Base-by-base conservation (phyloP, 2,113 vertebrate genomes). In the Nothoprocta pentlandii region DNA sequence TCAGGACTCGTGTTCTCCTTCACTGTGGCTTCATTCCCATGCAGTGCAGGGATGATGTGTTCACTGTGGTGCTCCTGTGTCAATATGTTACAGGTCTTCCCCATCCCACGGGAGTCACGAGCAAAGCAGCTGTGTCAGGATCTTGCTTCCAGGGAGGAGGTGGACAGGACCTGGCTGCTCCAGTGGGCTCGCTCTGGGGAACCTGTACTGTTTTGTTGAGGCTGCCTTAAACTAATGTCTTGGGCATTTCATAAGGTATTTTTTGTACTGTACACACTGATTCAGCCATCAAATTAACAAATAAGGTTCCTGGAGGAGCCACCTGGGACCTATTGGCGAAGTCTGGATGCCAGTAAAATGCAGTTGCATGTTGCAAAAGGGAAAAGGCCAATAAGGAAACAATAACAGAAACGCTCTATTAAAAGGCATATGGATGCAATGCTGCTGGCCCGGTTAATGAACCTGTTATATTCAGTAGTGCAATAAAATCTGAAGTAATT, bases 401-500 rank as follows among this genome's bases (percentile, higher is more conserved):
- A 93, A 93, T 96, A 97, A 96, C 91, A 96, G 89, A 96, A 93
- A 90, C 93, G 76, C 76, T 94, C 94, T 93, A 76, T 92, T 97
- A 94, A 96, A 92, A 91, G 91, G 94, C 95, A 94, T 95, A 93
- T 94, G 95, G 95, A 89, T 90, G 73, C 89, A 89, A 94, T 81
- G 89, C 78, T 97, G 84, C 85, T 82, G 89, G 88, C 88, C 87
- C 85, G 73, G 84, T 93, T 94, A 94, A 95, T 82, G 88, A 96
- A 97, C 95, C 90, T 94, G 89, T 82, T 94, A 30, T 44, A 93
- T 93, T 94, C 95, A 91, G 92, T 87, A 92, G 91, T 88, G 88
- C 96, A 93, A 87, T 97, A 97, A 97, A 97, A 97, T 87, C 79
- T 46, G 20, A 47, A 95, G 94, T 96, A 97, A 96, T 97, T 96